Conservation (phyloP, 2,797 vertebrate genomes). For the Cossypha dichroa region DNA sequence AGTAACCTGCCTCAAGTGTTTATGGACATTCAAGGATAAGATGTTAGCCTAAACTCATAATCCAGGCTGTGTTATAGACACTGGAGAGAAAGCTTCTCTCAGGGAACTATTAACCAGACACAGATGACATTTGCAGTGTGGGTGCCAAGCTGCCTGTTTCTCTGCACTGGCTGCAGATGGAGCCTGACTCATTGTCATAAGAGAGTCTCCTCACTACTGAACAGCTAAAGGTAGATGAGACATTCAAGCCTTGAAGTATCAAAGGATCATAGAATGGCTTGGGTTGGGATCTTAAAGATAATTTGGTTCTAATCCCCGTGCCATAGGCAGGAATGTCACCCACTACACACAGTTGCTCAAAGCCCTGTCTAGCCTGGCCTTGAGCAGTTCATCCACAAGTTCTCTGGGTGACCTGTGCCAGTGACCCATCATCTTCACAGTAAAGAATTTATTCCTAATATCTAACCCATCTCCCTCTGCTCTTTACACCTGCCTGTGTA, state of each 20-base stretch:
- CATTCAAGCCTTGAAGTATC: background rate
- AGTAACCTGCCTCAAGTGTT: background rate
- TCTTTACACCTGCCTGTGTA: background rate
- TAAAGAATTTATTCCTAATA: background rate
- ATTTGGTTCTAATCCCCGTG: background rate
- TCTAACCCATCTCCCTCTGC: background rate
- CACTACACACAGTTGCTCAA: background rate
- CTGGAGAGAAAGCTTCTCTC: background rate
- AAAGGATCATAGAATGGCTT: background rate
- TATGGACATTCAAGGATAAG: background rate
- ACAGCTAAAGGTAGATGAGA: background rate
- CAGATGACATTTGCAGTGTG: background rate
- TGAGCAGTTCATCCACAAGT: background rate
- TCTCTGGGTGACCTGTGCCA: background rate
- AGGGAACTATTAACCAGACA: background rate
- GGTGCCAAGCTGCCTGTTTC: background rate
- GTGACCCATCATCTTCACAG: background rate
- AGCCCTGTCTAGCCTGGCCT: background rate
- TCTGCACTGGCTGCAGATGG: background rate
- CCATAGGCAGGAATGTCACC: background rate
- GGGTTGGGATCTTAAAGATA: background rate
- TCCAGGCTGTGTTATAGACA: background rate
- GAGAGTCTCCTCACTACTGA: background rate
- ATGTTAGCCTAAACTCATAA: accelerated
- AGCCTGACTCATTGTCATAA: background rate